These are phyloP conservation scores for Craterocephalus amniculus DNA, from an alignment of 2,797 vertebrate genomes.

Conservation along the genomic window DNA sequence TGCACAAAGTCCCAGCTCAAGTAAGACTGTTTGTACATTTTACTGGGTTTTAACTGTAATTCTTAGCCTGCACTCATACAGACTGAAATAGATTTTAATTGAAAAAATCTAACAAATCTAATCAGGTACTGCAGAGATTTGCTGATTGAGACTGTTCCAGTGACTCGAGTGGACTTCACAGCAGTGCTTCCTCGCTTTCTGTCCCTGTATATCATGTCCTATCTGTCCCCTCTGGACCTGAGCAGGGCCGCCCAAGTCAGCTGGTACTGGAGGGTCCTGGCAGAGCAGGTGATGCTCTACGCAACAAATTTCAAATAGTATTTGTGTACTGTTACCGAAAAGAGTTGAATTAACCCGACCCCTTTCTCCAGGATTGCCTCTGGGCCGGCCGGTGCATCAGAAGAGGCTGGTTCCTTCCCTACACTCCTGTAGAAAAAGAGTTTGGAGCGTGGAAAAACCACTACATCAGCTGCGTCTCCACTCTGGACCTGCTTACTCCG, in stretches of 20 bases:
- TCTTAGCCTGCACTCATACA: neutral
- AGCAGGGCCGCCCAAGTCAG: conserved; percentile 85
- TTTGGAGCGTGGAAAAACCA: conserved; percentile 85
- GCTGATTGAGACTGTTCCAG: conserved; percentile 80
- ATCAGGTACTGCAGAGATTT: conserved; percentile 82
- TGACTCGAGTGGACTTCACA: conserved; percentile 84
- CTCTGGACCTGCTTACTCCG: conserved; percentile 80
- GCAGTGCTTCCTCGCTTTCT: conserved; percentile 85
- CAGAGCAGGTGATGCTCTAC: conserved; percentile 85
- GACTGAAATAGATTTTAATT: neutral
- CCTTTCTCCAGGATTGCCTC: conserved; percentile 81
- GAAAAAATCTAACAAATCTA: neutral
- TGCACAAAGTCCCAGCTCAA: conserved; percentile 86
- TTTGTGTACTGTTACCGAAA: neutral
- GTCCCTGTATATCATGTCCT: conserved; percentile 88
- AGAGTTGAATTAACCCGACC: neutral
- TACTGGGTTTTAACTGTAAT: neutral
- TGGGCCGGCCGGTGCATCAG: conserved; percentile 82
- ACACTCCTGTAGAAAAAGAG: conserved; percentile 76
- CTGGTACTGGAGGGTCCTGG: conserved; percentile 90
- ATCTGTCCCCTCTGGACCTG: conserved; percentile 86
- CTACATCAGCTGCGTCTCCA: conserved; percentile 80
- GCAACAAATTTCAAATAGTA: neutral
- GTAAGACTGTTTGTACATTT: conserved; percentile 67
- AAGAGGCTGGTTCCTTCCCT: conserved; percentile 87